A percentile compares a stretch with the other conserved stretches of the same genome.
Conservation (phyloP, 2,113 vertebrate genomes). For the Alosa alosa region DNA sequence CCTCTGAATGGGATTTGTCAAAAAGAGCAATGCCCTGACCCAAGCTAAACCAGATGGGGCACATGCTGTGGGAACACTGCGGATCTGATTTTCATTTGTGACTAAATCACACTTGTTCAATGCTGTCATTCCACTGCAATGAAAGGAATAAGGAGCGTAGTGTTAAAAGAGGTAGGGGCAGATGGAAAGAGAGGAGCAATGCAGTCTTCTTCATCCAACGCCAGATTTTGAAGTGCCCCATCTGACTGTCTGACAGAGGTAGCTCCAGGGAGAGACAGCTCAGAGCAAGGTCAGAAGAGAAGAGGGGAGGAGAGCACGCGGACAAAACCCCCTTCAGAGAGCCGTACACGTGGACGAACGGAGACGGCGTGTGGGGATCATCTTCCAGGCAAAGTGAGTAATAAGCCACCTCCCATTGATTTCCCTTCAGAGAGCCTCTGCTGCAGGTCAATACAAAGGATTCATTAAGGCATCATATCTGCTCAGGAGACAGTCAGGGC, state of each 20-base stretch:
- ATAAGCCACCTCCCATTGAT: constrained; percentile 48
- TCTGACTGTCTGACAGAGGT: not conserved
- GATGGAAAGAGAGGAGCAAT: not conserved
- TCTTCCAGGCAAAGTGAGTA: constrained; percentile 34
- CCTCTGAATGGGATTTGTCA: not conserved
- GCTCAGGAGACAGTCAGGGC: constrained; percentile 24
- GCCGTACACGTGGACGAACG: constrained; percentile 35
- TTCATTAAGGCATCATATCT: constrained; percentile 50
- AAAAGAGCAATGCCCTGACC: not conserved
- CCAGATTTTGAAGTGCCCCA: not conserved
- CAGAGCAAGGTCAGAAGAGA: constrained; percentile 33
- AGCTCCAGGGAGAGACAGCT: not conserved
- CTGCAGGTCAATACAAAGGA: constrained; percentile 51
- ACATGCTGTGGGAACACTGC: not conserved
- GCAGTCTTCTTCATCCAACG: not conserved
- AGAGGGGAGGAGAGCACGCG: not conserved
- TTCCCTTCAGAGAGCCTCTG: constrained; percentile 46
- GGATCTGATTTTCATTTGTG: not conserved
- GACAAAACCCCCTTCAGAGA: not conserved
- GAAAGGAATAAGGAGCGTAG: not conserved
- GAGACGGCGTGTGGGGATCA: constrained; percentile 24
- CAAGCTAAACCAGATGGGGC: not conserved
- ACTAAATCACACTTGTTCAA: constrained; percentile 1
- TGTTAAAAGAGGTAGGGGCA: not conserved
- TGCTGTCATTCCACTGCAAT: not conserved